Conservation (phyloP, 1,140 invertebrate genomes). For the Drosophila nannoptera region DNA sequence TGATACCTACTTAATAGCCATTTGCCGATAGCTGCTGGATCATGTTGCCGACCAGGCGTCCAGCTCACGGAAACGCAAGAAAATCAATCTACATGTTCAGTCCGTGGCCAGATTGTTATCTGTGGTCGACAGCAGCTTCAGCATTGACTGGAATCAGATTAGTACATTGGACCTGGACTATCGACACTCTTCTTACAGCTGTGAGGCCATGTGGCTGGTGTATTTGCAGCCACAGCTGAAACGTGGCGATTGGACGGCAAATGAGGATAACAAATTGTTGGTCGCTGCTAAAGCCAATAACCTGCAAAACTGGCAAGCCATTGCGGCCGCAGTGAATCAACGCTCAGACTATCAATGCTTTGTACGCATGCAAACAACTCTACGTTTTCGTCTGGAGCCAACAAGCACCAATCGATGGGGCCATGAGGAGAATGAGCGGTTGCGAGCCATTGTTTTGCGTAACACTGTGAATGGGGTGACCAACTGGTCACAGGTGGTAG, state of each 20-base stretch:
- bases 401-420: constrained; percentile 80
- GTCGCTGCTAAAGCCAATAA: constrained; percentile 79
- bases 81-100: constrained; percentile 37
- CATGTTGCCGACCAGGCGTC: constrained; percentile 2
- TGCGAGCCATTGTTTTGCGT: constrained; percentile 81
- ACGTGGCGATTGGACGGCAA: constrained; percentile 81
- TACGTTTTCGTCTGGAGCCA: constrained; percentile 62
- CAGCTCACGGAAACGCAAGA: constrained; percentile 30
- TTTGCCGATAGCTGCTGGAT: constrained; percentile 42
- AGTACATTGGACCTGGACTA: constrained; percentile 78
- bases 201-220: constrained; percentile 84
- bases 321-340: constrained; percentile 81
- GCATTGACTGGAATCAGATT: constrained; percentile 78
- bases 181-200: constrained; percentile 81
- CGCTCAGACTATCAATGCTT: constrained; percentile 85
- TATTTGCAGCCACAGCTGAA: constrained; percentile 84
- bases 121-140: constrained; percentile 52
- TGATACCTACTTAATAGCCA: not conserved
- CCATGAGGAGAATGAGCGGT: constrained; percentile 81
- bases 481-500: constrained; percentile 83
- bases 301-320: constrained; percentile 83
- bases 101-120: constrained; percentile 43
- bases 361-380: constrained; percentile 82
- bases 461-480: constrained; percentile 82
- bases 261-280: constrained; percentile 81